A percentile compares a stretch with the other conserved stretches of the same genome.
phyloP scores from a whole-genome alignment of 2,797 vertebrate species.

The Acipenser transmontanus region DNA sequence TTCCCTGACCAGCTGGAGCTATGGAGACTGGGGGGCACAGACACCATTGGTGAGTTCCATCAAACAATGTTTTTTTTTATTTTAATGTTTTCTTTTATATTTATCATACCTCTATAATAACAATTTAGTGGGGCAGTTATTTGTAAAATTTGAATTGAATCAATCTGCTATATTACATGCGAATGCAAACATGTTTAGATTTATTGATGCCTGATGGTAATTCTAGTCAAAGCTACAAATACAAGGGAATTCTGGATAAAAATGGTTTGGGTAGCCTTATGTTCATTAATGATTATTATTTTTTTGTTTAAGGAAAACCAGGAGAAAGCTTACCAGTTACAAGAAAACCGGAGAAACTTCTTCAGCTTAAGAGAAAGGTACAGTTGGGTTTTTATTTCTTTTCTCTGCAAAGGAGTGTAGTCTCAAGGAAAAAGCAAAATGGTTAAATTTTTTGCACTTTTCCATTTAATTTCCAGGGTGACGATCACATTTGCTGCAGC shows the following conservation, averaged over 20 bases:
- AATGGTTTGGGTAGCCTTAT: neutral
- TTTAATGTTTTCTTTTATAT: too few relatives aligned
- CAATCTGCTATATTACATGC: too few relatives aligned
- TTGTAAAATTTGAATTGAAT: too few relatives aligned
- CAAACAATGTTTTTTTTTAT: neutral
- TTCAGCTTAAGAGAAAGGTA: slow-evolving; percentile 89
- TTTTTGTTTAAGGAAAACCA: slow-evolving; percentile 56
- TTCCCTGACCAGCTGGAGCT: slow-evolving; percentile 81
- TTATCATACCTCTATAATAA: too few relatives aligned
- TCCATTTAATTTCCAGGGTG: slow-evolving; percentile 58
- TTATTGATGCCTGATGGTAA: too few relatives aligned
- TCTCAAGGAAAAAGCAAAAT: neutral
- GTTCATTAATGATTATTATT: neutral
- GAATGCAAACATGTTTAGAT: too few relatives aligned
- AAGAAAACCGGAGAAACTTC: slow-evolving; percentile 76
- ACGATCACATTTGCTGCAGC: slow-evolving; percentile 81
- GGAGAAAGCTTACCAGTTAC: slow-evolving; percentile 71
- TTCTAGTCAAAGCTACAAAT: too few relatives aligned
- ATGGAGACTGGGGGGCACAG: slow-evolving; percentile 81
- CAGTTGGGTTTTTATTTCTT: neutral
- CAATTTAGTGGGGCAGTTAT: too few relatives aligned
- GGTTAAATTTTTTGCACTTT: slow-evolving; percentile 1
- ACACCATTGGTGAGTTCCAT: slow-evolving; percentile 59
- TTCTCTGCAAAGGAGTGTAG: neutral
- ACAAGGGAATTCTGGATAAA: neutral